Conservation (phyloP, 2,113 vertebrate species). For the Talpa occidentalis region DNA sequence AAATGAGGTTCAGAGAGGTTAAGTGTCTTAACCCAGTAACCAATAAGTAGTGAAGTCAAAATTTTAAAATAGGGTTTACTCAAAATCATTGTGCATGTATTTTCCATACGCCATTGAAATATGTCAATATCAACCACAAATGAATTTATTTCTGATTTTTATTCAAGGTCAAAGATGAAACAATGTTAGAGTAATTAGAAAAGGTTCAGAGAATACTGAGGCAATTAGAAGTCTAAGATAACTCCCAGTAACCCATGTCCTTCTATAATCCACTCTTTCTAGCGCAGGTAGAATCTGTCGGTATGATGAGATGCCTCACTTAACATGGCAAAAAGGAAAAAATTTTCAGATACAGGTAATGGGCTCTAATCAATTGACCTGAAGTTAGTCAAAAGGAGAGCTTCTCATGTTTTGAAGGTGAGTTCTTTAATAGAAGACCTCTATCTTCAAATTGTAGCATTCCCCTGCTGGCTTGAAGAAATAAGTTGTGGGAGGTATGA, state of each 20-base stretch:
- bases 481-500: background rate
- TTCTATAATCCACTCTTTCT: background rate
- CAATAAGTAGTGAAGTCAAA: background rate
- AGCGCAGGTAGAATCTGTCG: background rate
- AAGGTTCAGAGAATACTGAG: background rate
- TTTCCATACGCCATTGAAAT: background rate
- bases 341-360: background rate
- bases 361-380: background rate
- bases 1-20: background rate
- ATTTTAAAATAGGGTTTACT: background rate
- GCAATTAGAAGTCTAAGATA: background rate
- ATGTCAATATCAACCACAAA: background rate
- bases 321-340: background rate
- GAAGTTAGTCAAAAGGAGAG: background rate
- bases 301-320: background rate
- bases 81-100: background rate
- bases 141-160: constrained; percentile 2
- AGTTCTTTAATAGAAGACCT: background rate
- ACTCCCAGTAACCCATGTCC: background rate
- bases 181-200: background rate
- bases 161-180: background rate
- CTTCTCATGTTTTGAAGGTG: background rate
- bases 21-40: background rate
- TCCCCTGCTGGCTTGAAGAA: background rate
- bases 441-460: background rate